phyloP scores from a whole-genome alignment of 1,140 invertebrate genomes.

The Rhynchophorus ferrugineus region DNA sequence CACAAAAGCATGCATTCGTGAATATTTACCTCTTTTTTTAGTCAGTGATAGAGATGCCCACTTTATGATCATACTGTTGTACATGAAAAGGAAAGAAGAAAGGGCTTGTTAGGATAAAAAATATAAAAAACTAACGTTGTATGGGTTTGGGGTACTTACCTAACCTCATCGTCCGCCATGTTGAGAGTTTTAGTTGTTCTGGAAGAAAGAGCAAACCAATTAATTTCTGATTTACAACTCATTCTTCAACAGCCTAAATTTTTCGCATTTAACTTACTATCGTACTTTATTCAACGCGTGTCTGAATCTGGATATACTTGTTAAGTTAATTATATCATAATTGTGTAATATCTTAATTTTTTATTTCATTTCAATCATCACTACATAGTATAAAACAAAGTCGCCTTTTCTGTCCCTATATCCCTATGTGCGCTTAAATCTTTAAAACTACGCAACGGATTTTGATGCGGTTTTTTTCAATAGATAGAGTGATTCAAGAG shows the following conservation, averaged over 20 bases:
- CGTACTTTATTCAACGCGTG: background rate
- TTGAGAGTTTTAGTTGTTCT: constrained; percentile 45
- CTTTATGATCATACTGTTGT: constrained; percentile 25
- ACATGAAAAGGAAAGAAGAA: constrained; percentile 30
- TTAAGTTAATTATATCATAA: too few species aligned
- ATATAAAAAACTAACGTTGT: constrained; percentile 4
- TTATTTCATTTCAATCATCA: too few species aligned
- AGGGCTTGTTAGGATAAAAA: too few species aligned
- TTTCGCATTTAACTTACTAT: background rate
- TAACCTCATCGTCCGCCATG: constrained; percentile 86
- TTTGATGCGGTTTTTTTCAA: too few species aligned
- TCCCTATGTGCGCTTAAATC: too few species aligned
- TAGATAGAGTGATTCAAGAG: too few species aligned
- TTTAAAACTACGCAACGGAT: too few species aligned
- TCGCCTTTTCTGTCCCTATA: too few species aligned
- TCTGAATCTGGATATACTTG: too few species aligned
- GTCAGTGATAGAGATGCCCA: constrained; percentile 13
- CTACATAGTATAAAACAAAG: too few species aligned
- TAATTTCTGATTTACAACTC: background rate
- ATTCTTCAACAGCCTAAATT: background rate
- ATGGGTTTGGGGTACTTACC: constrained; percentile 52
- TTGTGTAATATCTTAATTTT: too few species aligned
- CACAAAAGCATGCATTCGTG: too few species aligned
- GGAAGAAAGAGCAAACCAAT: constrained; percentile 11
- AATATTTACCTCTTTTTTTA: constrained; percentile 34